phyloP scores from a whole-genome alignment of 2,113 vertebrate genomes.

The Dromaius novaehollandiae region DNA sequence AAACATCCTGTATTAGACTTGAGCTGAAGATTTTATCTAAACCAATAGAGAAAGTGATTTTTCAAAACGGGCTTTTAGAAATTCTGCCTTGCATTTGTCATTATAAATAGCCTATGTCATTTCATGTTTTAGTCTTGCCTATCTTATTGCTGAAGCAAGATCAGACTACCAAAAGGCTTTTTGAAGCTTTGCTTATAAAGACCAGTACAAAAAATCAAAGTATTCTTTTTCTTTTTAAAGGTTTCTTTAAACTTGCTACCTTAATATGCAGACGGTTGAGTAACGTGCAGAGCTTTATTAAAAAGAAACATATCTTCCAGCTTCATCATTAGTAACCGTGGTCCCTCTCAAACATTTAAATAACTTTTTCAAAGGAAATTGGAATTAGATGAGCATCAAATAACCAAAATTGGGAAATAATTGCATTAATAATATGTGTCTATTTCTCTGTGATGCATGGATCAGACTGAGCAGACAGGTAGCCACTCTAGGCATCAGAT shows the following conservation, averaged over 20 bases:
- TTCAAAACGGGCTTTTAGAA: neutral
- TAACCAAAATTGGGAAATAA: neutral
- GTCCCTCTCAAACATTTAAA: neutral
- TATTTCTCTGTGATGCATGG: neutral
- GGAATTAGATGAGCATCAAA: neutral
- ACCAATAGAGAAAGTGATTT: neutral
- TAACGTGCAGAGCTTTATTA: accelerated
- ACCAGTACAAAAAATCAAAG: neutral
- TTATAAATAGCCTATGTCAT: neutral
- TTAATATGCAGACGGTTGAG: neutral
- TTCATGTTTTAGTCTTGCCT: neutral
- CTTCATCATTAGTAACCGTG: neutral
- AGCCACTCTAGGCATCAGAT: neutral
- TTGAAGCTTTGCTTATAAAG: neutral
- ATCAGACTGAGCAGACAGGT: neutral
- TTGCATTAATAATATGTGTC: neutral
- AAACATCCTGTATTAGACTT: neutral
- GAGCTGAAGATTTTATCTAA: neutral
- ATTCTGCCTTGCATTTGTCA: neutral
- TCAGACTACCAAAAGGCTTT: neutral
- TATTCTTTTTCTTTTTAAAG: neutral
- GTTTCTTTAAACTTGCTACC: neutral
- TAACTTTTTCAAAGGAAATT: neutral
- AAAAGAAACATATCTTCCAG: neutral
- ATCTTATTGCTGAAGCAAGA: neutral